Base-by-base conservation (phyloP, 2,888 invertebrate species). In the Mythimna loreyi region DNA sequence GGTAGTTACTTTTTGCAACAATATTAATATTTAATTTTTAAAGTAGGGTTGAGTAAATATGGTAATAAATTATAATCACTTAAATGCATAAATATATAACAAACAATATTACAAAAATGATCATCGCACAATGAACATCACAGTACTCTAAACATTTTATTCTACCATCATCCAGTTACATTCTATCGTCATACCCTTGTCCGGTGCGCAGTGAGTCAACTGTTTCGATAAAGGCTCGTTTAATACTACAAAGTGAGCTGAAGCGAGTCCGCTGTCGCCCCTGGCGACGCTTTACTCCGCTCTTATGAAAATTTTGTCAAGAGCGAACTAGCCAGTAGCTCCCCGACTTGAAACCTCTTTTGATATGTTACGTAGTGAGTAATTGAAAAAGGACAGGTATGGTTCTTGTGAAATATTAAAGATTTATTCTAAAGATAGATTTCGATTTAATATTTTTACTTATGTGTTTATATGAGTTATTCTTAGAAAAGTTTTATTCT, bases 231-330 rank as follows among this genome's bases (percentile, higher is more conserved):
- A 92, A 93, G 91, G 90, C 85, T 81, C 90, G 89, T 90, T 92
- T 93, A 94, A 93, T 90, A 89, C 90, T 91, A 92, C 94, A 94
- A 95, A 95, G 95, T 91, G 93, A 92, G 90, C 89, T 90, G 84
- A 78, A 90, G 88, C 86, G 87, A 84, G 87, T 78, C 81, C 83
- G 72, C 85, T 81, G 92, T 95, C 93, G 94, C 95, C 89, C 92
- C 72, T 89, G 87, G 95, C 94, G 86, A 94, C 93, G 91, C 90
- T 92, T 90, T 91, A 83, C 88, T 86, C 86, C 72, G 66, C 90
- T 90, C 91, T 89, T 92, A 91, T 91, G 93, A 92, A 93, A 91
- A 93, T 94, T 88, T 90, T 84, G 88, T 88, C 89, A 89, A 89
- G 85, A 89, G 86, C 87, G 78, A 70, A 73, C 74, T 47, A 64